Percentiles rank a stretch among this genome's conserved stretches.
Conservation (phyloP, 2,888 invertebrate species). For the Omphaloscelis lunosa region DNA sequence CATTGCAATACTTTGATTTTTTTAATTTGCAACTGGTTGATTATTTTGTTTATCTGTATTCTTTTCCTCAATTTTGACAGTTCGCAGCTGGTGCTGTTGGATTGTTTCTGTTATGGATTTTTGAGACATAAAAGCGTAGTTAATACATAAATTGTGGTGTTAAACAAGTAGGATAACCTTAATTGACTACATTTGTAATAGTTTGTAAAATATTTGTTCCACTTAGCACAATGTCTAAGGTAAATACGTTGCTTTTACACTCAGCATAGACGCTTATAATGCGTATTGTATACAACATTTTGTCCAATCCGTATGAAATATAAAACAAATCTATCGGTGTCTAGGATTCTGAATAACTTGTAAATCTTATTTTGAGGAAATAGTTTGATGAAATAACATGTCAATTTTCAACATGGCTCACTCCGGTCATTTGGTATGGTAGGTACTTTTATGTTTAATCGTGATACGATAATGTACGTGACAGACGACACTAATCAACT, state of each 20-base stretch:
- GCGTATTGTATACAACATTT: slow-evolving; percentile 64
- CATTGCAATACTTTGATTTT: slow-evolving; percentile 31
- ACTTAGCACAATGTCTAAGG: slow-evolving; percentile 78
- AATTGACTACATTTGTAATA: slow-evolving; percentile 51
- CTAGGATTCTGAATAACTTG: slow-evolving; percentile 26
- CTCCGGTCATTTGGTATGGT: slow-evolving; percentile 73
- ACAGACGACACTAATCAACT: slow-evolving; percentile 59
- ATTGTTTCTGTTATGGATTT: slow-evolving; percentile 82
- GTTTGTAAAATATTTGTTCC: slow-evolving; percentile 43
- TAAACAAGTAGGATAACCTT: slow-evolving; percentile 51
- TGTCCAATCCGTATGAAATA: slow-evolving; percentile 44
- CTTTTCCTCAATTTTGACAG: slow-evolving; percentile 79
- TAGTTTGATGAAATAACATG: slow-evolving; percentile 69
- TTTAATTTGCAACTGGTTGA: slow-evolving; percentile 67
- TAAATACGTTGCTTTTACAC: slow-evolving; percentile 69
- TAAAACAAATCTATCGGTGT: slow-evolving; percentile 33
- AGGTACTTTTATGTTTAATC: slow-evolving; percentile 70
- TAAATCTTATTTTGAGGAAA: slow-evolving; percentile 50
- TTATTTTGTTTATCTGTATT: slow-evolving; percentile 62
- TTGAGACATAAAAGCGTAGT: slow-evolving; percentile 73
- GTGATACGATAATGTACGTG: slow-evolving; percentile 62
- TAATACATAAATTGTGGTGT: slow-evolving; percentile 61
- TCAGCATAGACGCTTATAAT: slow-evolving; percentile 56
- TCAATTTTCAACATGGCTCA: slow-evolving; percentile 86
- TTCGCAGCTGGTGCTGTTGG: slow-evolving; percentile 86